Evolutionary conservation across 2,888 invertebrate species (phyloP), one percentile per base, ranked within the genome.

Genomic region (Pristionchus entomophagus): DNA sequence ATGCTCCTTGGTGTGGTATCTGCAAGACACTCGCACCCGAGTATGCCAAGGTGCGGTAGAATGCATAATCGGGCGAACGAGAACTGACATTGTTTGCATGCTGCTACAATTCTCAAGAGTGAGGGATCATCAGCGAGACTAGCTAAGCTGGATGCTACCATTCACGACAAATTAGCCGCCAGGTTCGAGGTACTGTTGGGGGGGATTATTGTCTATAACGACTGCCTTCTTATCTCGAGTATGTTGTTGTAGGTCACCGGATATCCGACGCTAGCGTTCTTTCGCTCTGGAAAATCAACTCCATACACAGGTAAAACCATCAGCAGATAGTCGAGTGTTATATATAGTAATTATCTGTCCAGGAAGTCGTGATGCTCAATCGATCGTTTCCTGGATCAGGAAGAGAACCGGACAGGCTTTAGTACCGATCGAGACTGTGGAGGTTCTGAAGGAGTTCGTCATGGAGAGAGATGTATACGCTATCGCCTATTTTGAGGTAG

Each of bases 371-470:
- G 82, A 96, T 94, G 96, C 97, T 91, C 96, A 96, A 89, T 97
- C 97, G 88, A 97, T 99, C 93, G 95, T 98, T 86, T 95, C 95
- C 90, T 99, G 98, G 98, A 94, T 99, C 87, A 95, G 96, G 94
- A 98, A 98, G 95, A 99, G 98, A 95, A 97, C 97, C 93, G 98
- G 98, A 80, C 97, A 98, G 81, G 96, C 97, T 87, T 97, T 97
- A 8, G 95, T 95, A 89, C 95, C 96, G 88, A 94, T 99, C 45
- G 94, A 95, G 38, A 95, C 96, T 4, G 96, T 96, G 1, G 97
- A 96, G 85, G 96, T 96, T 88, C 96, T 96, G 84, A 96, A 97
- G 94, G 95, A 96, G 88, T 96, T 97, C 92, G 95, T 96, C 84
- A 96, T 96, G 51, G 96, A 95, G 41, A 95, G 96, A 91, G 95